Evolutionary conservation across 2,888 invertebrate species (phyloP).

Genomic region (Cheilosia grossa): DNA sequence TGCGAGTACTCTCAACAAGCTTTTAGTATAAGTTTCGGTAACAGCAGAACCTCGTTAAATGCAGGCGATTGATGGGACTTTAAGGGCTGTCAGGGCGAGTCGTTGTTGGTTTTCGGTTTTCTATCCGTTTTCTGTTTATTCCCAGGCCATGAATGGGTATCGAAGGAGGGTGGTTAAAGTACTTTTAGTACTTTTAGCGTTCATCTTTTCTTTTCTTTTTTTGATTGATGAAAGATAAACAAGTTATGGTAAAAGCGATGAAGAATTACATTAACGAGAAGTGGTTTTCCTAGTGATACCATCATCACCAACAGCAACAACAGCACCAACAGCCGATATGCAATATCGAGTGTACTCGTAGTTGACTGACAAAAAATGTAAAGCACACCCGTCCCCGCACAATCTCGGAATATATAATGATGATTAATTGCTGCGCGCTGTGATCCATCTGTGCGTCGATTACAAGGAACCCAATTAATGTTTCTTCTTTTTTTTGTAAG

Average conservation of each 20-base stretch:
- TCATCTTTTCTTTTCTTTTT: conserved; percentile 44
- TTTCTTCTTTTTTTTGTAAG: conserved; percentile 40
- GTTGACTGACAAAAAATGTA: conserved; percentile 7
- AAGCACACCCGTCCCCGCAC: conserved; percentile 25
- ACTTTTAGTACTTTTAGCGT: conserved; percentile 56
- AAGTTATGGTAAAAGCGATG: conserved; percentile 62
- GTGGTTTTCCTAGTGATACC: conserved; percentile 48
- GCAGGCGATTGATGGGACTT: conserved; percentile 69
- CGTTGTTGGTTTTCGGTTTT: conserved; percentile 1
- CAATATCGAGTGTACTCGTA: neutral
- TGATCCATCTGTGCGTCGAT: conserved; percentile 64
- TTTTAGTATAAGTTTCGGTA: conserved; percentile 27
- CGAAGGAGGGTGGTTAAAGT: conserved; percentile 53
- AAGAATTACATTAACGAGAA: conserved; percentile 39
- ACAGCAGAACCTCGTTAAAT: conserved; percentile 58
- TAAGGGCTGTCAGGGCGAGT: conserved; percentile 61
- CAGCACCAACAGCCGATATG: conserved; percentile 18
- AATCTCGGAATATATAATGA: conserved; percentile 71
- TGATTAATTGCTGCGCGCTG: conserved; percentile 70
- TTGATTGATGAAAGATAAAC: conserved; percentile 74
- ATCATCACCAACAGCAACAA: conserved; percentile 48
- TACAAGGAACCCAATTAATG: conserved; percentile 69
- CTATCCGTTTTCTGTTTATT: neutral
- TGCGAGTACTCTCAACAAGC: conserved; percentile 20
- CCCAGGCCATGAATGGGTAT: conserved; percentile 31